Evolutionary conservation across 2,888 invertebrate genomes (phyloP), one percentile per base, ranked within the genome.

Genomic region (Syrphus vitripennis): DNA sequence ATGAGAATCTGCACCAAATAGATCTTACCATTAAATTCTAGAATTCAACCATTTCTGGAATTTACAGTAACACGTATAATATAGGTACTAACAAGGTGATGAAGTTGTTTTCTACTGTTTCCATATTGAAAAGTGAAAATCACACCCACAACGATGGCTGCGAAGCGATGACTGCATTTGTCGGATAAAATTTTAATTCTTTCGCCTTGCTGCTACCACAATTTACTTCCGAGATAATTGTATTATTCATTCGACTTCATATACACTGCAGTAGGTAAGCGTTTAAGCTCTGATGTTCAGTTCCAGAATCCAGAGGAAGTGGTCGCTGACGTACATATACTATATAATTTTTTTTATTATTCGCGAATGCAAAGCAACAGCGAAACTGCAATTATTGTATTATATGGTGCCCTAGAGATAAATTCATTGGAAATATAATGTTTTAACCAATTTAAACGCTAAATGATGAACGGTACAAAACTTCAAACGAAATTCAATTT

Each of bases 101-200:
- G 45, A 31, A 31, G 65, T 45, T 50, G 34, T 67, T 67, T 65
- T 50, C 31, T 29, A 65, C 65, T 19, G 19, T 34, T 34, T 37
- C 24, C 9, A 40, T 12, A 29, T 4, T 24, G 34, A 10, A 50
- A 21, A 50, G 45, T 24, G 34, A 45, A 50, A 50, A 67, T 50
- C 67, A 37, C 67, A 50, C 24, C 67, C 67, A 34, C n/a, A 21
- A 34, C 48, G 48, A 50, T 24, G 9, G 34, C 1, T 34, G 26
- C 24, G 26, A 24, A 6, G 7, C 61, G 61, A 67, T 50, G 34
- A 67, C 48, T 67, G 67, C 34, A 50, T 67, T 67, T 67, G 67
- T 67, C 50, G 67, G 50, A 67, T 67, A 67, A 50, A 50, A 67
- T 67, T 67, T 67, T 50, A 50, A 67, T 67, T 67, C 34, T 50